These are phyloP conservation scores for Patella caerulea DNA, from an alignment of 2,888 invertebrate species.

Conservation along the genomic window DNA sequence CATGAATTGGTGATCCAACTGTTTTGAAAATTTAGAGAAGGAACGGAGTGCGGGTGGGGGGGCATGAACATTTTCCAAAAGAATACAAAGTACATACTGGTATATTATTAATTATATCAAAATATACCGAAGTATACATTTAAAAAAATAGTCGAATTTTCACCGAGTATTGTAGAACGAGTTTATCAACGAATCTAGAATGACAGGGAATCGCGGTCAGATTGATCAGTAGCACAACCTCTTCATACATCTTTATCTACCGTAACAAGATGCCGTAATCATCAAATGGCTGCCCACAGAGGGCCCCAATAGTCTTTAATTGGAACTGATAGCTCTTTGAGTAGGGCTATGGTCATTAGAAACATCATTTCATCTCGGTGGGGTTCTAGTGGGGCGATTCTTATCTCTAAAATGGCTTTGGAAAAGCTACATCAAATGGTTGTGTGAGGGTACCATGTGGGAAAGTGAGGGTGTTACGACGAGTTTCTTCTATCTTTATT, in stretches of 20 bases:
- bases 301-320: constrained; percentile 7
- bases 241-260: not conserved
- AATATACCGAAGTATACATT: too few relatives aligned
- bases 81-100: too few relatives aligned
- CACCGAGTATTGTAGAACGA: too few relatives aligned
- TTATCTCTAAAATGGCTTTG: constrained; percentile 9
- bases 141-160: too few relatives aligned
- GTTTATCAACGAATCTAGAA: too few relatives aligned
- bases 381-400: constrained; percentile 3
- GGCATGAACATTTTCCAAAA: too few relatives aligned
- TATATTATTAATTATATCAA: too few relatives aligned
- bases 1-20: too few relatives aligned
- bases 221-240: constrained; percentile 3
- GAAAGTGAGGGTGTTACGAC: not conserved
- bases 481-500: not conserved
- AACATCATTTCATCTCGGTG: not conserved
- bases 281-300: constrained; percentile 1
- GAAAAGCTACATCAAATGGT: constrained; percentile 5
- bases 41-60: too few relatives aligned
- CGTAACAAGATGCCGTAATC: constrained; percentile 5
- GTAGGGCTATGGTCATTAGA: constrained; percentile 5
- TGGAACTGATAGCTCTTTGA: constrained; percentile 13
- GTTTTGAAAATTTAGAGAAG: too few relatives aligned
- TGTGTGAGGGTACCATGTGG: not conserved
- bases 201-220: too few relatives aligned